Evolutionary conservation across 2,888 invertebrate species (phyloP), one percentile per base, ranked within the genome.

Genomic region (Cetonia aurata): DNA sequence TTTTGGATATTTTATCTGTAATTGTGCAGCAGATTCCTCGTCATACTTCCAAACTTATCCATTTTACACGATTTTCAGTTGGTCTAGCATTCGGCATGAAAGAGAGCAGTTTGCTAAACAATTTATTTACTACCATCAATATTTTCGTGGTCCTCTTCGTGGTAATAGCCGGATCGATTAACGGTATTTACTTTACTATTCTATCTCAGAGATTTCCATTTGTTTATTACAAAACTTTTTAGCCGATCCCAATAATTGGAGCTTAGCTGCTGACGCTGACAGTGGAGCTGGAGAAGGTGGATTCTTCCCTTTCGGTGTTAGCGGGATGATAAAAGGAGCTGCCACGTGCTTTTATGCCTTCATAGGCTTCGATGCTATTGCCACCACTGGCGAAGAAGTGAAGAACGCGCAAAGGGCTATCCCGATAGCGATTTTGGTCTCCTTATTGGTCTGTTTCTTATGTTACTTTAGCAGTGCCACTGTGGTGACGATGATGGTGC

Each of bases 361-460:
- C 80, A 94, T 97, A 71, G 96, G 96, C 0, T 97, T 97, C 85
- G 97, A 97, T 85, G 93, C 93, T 81, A 95, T 94, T 70, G 94
- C 94, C 15, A 93, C 94, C 0, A 92, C 93, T 12, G 93, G 96
- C 6, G 97, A 97, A 83, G 97, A 98, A 85, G 96, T 94, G 0
- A 90, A 90, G 71, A 92, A 94, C 78, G 96, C 97, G 0, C 92
- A 94, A 84, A 91, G 89, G 84, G 90, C 92, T 3, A 96, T 98
- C 73, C 97, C 97, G 0, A 89, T 96, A 76, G 92, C 96, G 1
- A 96, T 98, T 73, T 90, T 96, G 13, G 86, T 90, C 0, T 96
- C 96, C 0, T 86, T 98, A 70, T 86, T 91, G 0, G 89, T 95
- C 57, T 93, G 96, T 72, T 96, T 96, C 83, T 80, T 96, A 56